Percentiles rank a stretch among this genome's conserved stretches.
Conservation (phyloP, 2,888 invertebrate species). For the Tortricodes alternella region DNA sequence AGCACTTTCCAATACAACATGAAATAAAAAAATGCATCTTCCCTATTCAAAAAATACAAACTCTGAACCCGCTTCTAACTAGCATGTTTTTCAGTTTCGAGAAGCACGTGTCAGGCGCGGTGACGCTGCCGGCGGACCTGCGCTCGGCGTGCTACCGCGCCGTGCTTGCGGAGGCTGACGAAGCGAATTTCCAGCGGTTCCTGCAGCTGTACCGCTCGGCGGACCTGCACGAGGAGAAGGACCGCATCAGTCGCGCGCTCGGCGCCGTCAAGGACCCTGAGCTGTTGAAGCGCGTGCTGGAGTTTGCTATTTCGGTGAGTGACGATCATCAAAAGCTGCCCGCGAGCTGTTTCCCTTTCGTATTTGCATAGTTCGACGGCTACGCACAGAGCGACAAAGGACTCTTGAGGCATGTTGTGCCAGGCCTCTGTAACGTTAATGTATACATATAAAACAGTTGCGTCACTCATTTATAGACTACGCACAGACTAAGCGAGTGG, state of each 20-base stretch:
- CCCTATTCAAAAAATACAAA: too few relatives aligned
- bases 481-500: too few relatives aligned
- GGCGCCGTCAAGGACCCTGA: conserved; percentile 89
- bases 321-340: background rate
- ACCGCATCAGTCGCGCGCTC: conserved; percentile 92
- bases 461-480: too few relatives aligned
- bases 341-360: too few relatives aligned
- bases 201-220: conserved; percentile 90
- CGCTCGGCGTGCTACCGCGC: conserved; percentile 94
- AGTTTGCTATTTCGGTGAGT: conserved; percentile 92
- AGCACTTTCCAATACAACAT: too few relatives aligned
- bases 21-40: too few relatives aligned
- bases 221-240: conserved; percentile 96
- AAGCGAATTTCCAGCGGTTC: conserved; percentile 88
- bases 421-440: too few relatives aligned
- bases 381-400: too few relatives aligned
- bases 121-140: conserved; percentile 91
- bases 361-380: too few relatives aligned
- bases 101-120: conserved; percentile 84
- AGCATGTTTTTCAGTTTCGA: conserved; percentile 74
- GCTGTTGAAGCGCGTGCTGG: conserved; percentile 88
- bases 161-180: conserved; percentile 87
- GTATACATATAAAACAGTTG: too few relatives aligned
- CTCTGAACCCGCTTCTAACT: background rate
- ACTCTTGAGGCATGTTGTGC: too few relatives aligned